Base-by-base conservation (phyloP, 2,113 vertebrate species). In the Istiophorus platypterus region DNA sequence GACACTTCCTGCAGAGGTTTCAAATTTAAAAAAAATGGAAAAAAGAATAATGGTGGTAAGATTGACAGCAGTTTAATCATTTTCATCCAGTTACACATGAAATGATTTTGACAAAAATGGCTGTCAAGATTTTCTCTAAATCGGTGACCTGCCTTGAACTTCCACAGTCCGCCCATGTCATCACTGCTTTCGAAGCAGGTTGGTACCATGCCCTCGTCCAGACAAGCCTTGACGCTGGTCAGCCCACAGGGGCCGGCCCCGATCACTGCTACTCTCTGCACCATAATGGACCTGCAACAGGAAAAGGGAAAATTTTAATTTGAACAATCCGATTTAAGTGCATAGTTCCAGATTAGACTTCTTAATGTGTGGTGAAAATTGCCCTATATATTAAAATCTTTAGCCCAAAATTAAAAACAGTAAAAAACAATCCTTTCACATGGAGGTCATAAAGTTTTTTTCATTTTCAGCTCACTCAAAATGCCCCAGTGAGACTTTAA, bases 141-240 rank as follows among this genome's bases (percentile, higher is more conserved):
- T 29, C 1, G 9, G 1, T 27, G 41, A 59, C 51, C 75, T 82
- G 94, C 97, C 79, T 94, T 92, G 85, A 96, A 97, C 73, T 91
- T 94, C 97, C 97, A 98, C 1, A 98, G 72, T 26, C 97, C 97
- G 0, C 97, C 97, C 24, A 98, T 93, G 93, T 95, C 95, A 31
- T 94, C 68, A 0, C 91, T 96, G 90, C 91, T 95, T 84, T 98
- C 97, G 0, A 98, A 98, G 92, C 97, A 98, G 71, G 90, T 96
- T 7, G 97, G 97, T 80, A 94, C 93, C 92, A 98, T 75, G 65
- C 94, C 95, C 62, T 97, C 97, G 0, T 97, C 97, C 80, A 98
- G 88, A 85, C 97, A 99, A 73, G 96, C 94, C 71, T 97, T 98
- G 10, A 97, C 54, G 73, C 95, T 94, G 39, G 84, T 81, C 78